A percentile compares a stretch with the other conserved stretches of the same genome.
Evolutionary conservation across 2,888 invertebrate genomes (phyloP).

Genomic region (Euplagia quadripunctaria): DNA sequence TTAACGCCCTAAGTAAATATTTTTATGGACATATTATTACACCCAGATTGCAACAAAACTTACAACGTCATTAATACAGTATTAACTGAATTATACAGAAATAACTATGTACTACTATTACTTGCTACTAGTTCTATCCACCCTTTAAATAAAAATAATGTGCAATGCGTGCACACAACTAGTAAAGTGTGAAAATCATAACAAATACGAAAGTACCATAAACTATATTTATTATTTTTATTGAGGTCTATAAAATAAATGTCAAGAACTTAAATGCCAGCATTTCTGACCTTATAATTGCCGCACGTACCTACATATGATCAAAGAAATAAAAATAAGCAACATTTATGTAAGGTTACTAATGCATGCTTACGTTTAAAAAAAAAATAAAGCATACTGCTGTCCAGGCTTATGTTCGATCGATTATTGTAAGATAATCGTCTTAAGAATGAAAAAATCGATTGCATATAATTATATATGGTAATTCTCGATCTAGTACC

Average conservation of each 20-base stretch:
- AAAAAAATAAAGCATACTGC: background rate
- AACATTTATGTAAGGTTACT: slow-evolving; percentile 24
- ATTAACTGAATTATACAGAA: background rate
- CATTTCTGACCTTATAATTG: slow-evolving; percentile 42
- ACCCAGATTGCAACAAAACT: background rate
- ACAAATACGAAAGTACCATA: slow-evolving; percentile 34
- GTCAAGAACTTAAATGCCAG: slow-evolving; percentile 39
- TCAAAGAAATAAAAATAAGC: slow-evolving; percentile 23
- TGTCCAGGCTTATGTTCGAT: background rate
- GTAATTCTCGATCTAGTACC: too few species aligned
- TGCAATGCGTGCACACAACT: slow-evolving; percentile 18
- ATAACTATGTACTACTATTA: background rate
- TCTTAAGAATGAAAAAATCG: background rate
- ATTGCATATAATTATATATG: background rate
- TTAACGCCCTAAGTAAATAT: background rate
- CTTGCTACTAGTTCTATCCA: background rate
- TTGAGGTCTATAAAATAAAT: slow-evolving; percentile 36
- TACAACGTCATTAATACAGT: background rate
- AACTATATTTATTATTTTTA: slow-evolving; percentile 27
- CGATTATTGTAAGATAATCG: slow-evolving; percentile 6
- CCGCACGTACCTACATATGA: slow-evolving; percentile 15
- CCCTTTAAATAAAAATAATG: background rate
- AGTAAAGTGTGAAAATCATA: slow-evolving; percentile 39
- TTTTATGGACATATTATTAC: too few species aligned
- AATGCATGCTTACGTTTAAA: background rate